Percentiles rank a stretch among this genome's conserved stretches.
These are phyloP conservation scores for Drosophila sechellia DNA, from an alignment of 1,140 invertebrate species.

Conservation along the genomic window DNA sequence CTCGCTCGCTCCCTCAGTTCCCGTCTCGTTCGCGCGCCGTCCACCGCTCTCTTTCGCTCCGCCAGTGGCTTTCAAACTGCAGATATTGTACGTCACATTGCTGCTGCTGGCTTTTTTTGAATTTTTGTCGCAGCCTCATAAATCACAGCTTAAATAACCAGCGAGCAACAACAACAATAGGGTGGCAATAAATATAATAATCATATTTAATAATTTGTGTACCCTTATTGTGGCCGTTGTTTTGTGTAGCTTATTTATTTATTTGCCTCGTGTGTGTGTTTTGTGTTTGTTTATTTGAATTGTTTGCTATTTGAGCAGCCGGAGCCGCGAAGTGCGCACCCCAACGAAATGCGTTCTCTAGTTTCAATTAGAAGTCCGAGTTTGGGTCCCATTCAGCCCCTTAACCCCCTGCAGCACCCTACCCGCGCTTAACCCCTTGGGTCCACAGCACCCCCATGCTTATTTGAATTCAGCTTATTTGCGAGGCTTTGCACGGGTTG, in stretches of 20 bases:
- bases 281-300: slow-evolving; percentile 51
- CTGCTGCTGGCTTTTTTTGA: slow-evolving; percentile 10
- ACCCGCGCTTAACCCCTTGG: slow-evolving; percentile 6
- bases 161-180: slow-evolving; percentile 28
- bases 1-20: slow-evolving; percentile 31
- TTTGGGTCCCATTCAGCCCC: slow-evolving; percentile 17
- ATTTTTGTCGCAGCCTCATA: slow-evolving; percentile 76
- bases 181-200: slow-evolving; percentile 49
- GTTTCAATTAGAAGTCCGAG: slow-evolving; percentile 46
- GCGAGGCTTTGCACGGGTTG: slow-evolving; percentile 42
- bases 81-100: slow-evolving; percentile 58
- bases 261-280: slow-evolving; percentile 36
- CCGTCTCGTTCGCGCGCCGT: slow-evolving; percentile 21
- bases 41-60: slow-evolving; percentile 21
- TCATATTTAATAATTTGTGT: slow-evolving; percentile 56
- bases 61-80: slow-evolving; percentile 38
- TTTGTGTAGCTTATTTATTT: slow-evolving; percentile 42
- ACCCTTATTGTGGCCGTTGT: slow-evolving; percentile 48
- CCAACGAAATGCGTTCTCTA: slow-evolving; percentile 16
- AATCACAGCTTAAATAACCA: slow-evolving; percentile 71
- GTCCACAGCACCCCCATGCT: slow-evolving; percentile 12
- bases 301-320: slow-evolving; percentile 69
- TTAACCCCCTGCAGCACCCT: not conserved
- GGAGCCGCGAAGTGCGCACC: slow-evolving; percentile 24
- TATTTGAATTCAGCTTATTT: slow-evolving; percentile 38